phyloP scores from a whole-genome alignment of 2,797 vertebrate species.

The Nyctibius grandis region DNA sequence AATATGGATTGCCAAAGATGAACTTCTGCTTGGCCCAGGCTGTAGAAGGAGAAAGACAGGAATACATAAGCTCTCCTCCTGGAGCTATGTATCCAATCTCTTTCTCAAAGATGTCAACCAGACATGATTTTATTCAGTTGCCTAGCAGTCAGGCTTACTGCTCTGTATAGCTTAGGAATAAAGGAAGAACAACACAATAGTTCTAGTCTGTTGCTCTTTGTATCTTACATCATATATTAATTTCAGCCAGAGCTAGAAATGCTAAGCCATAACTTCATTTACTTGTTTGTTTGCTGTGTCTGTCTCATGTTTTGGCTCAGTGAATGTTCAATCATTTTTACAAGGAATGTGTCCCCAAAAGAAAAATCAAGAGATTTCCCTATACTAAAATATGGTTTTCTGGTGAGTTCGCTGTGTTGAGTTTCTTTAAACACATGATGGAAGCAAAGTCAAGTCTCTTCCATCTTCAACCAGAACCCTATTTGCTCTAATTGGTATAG shows the following conservation, averaged over 20 bases:
- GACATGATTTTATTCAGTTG: neutral
- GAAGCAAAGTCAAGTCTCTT: neutral
- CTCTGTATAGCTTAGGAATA: neutral
- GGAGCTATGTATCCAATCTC: neutral
- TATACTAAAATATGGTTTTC: neutral
- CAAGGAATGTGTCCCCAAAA: neutral
- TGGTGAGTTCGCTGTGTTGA: neutral
- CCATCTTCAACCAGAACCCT: neutral
- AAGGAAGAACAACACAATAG: neutral
- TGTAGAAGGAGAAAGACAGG: neutral
- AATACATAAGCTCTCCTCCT: neutral
- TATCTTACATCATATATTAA: neutral
- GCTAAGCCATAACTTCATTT: neutral
- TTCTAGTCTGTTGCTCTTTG: neutral
- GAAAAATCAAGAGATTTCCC: neutral
- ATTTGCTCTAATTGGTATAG: neutral
- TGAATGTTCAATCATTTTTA: neutral
- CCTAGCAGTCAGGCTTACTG: neutral
- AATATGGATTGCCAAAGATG: neutral
- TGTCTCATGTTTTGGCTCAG: neutral
- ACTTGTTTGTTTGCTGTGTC: neutral
- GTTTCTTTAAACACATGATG: neutral
- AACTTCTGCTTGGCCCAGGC: neutral
- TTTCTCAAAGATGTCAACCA: neutral
- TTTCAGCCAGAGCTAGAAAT: neutral